Conservation (phyloP, 2,113 vertebrate species). For the Dipodomys spectabilis region DNA sequence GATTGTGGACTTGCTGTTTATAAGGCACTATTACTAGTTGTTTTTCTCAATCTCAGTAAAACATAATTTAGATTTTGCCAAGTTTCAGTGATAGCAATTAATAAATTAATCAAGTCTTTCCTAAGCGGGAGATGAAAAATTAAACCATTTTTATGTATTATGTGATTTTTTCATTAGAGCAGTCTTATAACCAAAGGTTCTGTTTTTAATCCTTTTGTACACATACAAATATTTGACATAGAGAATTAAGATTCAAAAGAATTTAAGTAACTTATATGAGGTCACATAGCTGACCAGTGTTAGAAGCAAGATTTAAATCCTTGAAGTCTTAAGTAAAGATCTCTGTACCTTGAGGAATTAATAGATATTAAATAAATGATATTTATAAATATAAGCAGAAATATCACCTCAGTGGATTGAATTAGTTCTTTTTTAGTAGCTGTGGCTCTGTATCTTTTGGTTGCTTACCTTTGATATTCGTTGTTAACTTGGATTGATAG, state of each 20-base stretch:
- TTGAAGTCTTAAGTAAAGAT: background rate
- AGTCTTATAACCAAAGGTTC: background rate
- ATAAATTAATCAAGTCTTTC: background rate
- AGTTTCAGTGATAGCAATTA: background rate
- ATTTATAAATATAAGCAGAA: background rate
- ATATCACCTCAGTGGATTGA: background rate
- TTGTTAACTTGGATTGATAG: slow-evolving; percentile 7
- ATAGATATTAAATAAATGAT: slow-evolving; percentile 10
- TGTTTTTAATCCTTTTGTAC: background rate
- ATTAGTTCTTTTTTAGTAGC: background rate
- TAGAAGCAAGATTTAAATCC: slow-evolving; percentile 8
- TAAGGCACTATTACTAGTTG: background rate
- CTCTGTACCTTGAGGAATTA: background rate
- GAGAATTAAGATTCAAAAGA: background rate
- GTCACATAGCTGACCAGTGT: background rate
- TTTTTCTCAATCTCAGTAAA: slow-evolving; percentile 8
- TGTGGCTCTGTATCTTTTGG: background rate
- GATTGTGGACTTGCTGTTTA: background rate
- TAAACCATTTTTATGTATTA: background rate
- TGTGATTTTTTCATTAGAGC: background rate
- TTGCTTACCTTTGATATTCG: background rate
- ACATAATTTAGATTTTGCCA: background rate
- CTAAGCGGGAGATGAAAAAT: background rate
- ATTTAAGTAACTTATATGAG: background rate
- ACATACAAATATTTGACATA: background rate